Evolutionary conservation across 2,888 invertebrate genomes (phyloP).

Genomic region (Sisyra nigra): DNA sequence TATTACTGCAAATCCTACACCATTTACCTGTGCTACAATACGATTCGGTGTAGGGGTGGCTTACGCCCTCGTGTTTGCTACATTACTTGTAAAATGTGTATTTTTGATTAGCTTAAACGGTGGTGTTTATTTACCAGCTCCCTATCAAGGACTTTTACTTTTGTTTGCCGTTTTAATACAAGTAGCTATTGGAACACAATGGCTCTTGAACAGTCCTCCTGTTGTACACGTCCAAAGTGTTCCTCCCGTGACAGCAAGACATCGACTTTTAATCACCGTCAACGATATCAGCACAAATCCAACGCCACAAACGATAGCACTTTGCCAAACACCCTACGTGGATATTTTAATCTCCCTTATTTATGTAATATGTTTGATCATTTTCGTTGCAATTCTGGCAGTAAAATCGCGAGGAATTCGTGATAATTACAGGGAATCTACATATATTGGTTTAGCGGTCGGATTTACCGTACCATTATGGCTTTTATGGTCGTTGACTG

Average conservation of each 20-base stretch:
- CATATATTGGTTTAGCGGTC: constrained; percentile 78
- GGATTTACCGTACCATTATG: constrained; percentile 77
- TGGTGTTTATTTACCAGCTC: constrained; percentile 81
- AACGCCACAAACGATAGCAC: constrained; percentile 23
- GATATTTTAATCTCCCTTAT: constrained; percentile 63
- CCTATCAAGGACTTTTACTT: constrained; percentile 77
- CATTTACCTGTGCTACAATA: constrained; percentile 65
- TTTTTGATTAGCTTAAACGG: constrained; percentile 83
- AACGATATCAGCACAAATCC: constrained; percentile 16
- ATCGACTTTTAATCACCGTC: background rate
- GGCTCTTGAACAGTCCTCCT: constrained; percentile 70
- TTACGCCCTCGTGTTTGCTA: constrained; percentile 76
- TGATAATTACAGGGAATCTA: constrained; percentile 86
- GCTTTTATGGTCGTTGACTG: constrained; percentile 72
- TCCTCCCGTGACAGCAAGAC: background rate
- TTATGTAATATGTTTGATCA: constrained; percentile 70
- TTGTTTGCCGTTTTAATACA: constrained; percentile 85
- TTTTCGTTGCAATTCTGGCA: constrained; percentile 71
- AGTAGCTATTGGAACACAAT: constrained; percentile 69
- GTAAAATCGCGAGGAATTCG: constrained; percentile 75
- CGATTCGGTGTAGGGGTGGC: constrained; percentile 70
- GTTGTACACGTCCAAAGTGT: constrained; percentile 29
- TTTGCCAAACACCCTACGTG: constrained; percentile 50
- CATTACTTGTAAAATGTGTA: constrained; percentile 84
- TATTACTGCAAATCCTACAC: constrained; percentile 60